Evolutionary conservation across 2,797 vertebrate species (phyloP), one percentile per base, ranked within the genome.

Genomic region (Adrianichthys oophorus): DNA sequence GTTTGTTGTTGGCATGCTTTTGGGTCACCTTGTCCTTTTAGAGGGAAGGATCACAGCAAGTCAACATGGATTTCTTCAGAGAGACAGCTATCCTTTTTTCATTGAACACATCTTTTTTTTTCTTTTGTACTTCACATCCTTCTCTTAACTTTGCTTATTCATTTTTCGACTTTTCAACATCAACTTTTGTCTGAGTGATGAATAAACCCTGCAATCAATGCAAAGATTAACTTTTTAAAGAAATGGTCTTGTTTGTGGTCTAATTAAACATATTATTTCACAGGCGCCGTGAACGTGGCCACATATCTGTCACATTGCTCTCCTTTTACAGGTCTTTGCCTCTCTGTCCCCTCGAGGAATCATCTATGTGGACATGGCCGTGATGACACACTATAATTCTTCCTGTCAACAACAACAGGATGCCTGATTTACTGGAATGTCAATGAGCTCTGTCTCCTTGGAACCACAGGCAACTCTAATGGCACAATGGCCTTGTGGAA

Each of bases 401-500:
- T 78, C 78, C 76, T 83, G 84, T 89, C 86, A 86, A 74, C 74
- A 44, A 54, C 72, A 75, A 88, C 86, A 74, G 72, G 63, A 78
- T 55, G 77, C 69, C 61, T 74, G 82, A 86, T 87, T 84, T 87
- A 76, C 78, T 62, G 66, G 82, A 84, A 88, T 86, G 85, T 72
- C 88, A 89, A 85, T 78, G 82, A 87, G 85, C 80, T 68, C 48
- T 12, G 77, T 87, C 81, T 88, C 86, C 88, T 86, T 84, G 87
- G 75, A 76, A 71, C 78, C 74, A 60, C 56, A 23, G 74, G 72
- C 62, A 66, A 75, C 54, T 45, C 73, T 68, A 70, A 72, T 59
- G 18, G 62, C 77, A 78, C 73, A 58, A 69, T 58, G 72, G 77
- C 81, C 78, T 79, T 62, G 75, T 71, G 73, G 57, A 72, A 72